Conservation (phyloP, 2,113 vertebrate genomes). For the Cisticola juncidis region DNA sequence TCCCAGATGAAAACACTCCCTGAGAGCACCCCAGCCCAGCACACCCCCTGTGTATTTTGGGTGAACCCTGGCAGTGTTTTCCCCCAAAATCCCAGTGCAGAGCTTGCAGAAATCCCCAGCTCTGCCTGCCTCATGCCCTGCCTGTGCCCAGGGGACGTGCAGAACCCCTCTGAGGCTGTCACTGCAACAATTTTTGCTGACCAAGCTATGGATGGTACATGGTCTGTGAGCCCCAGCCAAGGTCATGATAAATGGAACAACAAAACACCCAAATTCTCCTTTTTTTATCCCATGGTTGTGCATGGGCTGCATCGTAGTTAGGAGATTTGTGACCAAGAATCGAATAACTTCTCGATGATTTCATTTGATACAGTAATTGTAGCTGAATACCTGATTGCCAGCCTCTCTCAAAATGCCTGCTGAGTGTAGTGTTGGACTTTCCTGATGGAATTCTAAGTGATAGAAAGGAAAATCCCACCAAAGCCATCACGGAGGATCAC, state of each 20-base stretch:
- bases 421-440: neutral
- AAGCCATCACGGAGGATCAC: neutral
- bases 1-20: neutral
- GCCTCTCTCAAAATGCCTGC: neutral
- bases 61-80: neutral
- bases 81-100: neutral
- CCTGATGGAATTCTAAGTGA: neutral
- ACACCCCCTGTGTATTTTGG: neutral
- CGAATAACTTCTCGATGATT: neutral
- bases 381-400: neutral
- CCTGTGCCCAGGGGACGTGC: neutral
- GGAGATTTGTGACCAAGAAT: neutral
- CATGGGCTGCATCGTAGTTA: neutral
- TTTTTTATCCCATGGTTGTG: neutral
- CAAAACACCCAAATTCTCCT: neutral
- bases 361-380: neutral
- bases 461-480: constrained; percentile 5
- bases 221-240: neutral
- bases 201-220: neutral
- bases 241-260: neutral
- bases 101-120: neutral
- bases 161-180: neutral
- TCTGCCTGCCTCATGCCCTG: neutral
- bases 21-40: neutral
- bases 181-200: neutral